These are phyloP conservation scores for Stigmatopora nigra DNA, from an alignment of 2,113 vertebrate species.

Conservation along the genomic window DNA sequence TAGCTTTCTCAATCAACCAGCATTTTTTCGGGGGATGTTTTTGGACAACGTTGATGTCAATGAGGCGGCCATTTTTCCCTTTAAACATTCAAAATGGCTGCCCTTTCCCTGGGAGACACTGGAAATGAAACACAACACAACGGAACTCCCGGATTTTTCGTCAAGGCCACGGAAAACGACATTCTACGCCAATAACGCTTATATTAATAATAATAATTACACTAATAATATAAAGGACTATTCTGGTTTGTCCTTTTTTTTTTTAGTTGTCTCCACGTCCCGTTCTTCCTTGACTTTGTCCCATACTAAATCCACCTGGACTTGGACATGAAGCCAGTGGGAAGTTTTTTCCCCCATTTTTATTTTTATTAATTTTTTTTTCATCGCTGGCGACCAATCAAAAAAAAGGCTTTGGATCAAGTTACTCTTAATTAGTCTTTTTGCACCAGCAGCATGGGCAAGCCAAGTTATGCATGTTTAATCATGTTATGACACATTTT, in stretches of 20 bases:
- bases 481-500: slow-evolving; percentile 31
- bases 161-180: slow-evolving; percentile 63
- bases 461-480: slow-evolving; percentile 62
- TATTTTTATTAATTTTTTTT: neutral
- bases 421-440: neutral
- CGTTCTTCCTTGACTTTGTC: slow-evolving; percentile 59
- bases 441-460: slow-evolving; percentile 41
- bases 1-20: neutral
- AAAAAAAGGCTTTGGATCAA: neutral
- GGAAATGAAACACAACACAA: neutral
- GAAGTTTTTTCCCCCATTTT: slow-evolving; percentile 17
- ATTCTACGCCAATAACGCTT: slow-evolving; percentile 60
- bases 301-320: slow-evolving; percentile 26
- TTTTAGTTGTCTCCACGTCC: slow-evolving; percentile 55
- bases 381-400: neutral
- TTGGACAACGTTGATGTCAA: neutral
- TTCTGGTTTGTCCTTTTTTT: slow-evolving; percentile 58
- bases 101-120: neutral
- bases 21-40: neutral
- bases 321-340: neutral
- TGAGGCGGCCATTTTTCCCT: slow-evolving; percentile 1
- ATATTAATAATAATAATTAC: slow-evolving; percentile 40
- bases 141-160: slow-evolving; percentile 20
- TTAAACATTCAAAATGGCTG: slow-evolving; percentile 3
- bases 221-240: slow-evolving; percentile 40